A percentile compares a stretch with the other conserved stretches of the same genome.
These are phyloP conservation scores for Parazoanthus darwini DNA, from an alignment of 92 coral and sea anemone species.

Conservation along the genomic window DNA sequence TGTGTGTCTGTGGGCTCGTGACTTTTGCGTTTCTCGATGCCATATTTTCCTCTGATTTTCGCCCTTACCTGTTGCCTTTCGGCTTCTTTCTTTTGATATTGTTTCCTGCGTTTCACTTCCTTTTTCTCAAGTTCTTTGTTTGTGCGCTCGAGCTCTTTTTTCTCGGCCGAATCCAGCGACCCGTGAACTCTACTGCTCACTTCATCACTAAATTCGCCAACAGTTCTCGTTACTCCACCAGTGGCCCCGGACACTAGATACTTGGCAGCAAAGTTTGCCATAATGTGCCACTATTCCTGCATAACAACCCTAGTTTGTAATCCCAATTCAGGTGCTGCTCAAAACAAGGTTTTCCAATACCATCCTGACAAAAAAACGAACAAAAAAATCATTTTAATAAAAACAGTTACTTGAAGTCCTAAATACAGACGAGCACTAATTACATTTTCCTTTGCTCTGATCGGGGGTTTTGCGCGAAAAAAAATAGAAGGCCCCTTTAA, in stretches of 20 bases:
- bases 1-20: conserved; percentile 72
- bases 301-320: neutral
- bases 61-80: conserved; percentile 58
- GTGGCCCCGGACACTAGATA: conserved; percentile 72
- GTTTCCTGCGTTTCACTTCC: conserved; percentile 59
- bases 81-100: conserved; percentile 55
- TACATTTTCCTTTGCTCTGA: no score
- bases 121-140: conserved; percentile 62
- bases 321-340: neutral
- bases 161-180: conserved; percentile 49
- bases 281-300: neutral
- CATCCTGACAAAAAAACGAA: neutral
- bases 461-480: no score
- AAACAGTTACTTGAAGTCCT: no score
- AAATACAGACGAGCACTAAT: no score
- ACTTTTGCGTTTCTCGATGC: conserved; percentile 71
- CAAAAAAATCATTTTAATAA: no score
- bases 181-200: conserved; percentile 49
- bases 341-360: neutral
- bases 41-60: conserved; percentile 71
- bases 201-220: conserved; percentile 68
- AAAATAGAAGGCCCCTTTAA: no score
- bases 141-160: conserved; percentile 66
- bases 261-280: conserved; percentile 89
- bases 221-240: conserved; percentile 54